A percentile compares a stretch with the other conserved stretches of the same genome.
Conservation (phyloP, 30 jellyfish, hydroid and myxozoan species). For the Aurelia aurita complex sp. Pacific region DNA sequence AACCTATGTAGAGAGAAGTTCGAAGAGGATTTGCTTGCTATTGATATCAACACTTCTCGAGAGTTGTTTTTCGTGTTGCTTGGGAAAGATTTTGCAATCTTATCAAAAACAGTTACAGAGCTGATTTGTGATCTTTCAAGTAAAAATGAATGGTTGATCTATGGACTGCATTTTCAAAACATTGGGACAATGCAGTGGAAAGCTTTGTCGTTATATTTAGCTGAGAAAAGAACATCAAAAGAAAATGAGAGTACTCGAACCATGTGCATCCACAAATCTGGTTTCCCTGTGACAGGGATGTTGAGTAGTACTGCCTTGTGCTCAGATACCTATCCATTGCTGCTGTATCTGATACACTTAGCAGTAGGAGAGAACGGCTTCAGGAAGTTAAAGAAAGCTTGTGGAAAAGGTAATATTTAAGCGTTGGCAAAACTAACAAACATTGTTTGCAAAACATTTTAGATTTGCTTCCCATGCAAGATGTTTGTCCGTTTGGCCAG, state of each 20-base stretch:
- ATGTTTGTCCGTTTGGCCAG: too few relatives aligned
- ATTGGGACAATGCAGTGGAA: slow-evolving; percentile 36
- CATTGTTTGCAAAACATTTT: too few relatives aligned
- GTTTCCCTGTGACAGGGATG: slow-evolving; percentile 63
- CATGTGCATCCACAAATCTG: background rate
- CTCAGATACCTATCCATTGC: slow-evolving; percentile 51
- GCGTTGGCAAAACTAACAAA: too few relatives aligned
- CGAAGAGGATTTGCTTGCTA: background rate
- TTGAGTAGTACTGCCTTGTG: slow-evolving; percentile 23
- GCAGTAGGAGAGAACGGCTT: slow-evolving; percentile 88
- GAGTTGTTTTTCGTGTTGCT: slow-evolving; percentile 50
- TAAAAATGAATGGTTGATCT: slow-evolving; percentile 10
- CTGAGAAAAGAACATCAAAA: too few relatives aligned
- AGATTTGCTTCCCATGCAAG: too few relatives aligned
- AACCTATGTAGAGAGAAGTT: background rate
- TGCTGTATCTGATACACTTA: slow-evolving; percentile 71
- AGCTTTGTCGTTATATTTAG: background rate
- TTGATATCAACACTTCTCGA: slow-evolving; percentile 1
- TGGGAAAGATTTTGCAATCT: slow-evolving; percentile 14
- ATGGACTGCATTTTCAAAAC: slow-evolving; percentile 62
- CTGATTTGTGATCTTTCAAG: background rate
- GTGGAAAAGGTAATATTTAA: slow-evolving; percentile 1
- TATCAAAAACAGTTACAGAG: background rate
- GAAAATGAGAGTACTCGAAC: too few relatives aligned
- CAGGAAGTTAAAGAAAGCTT: slow-evolving; percentile 24